Base-by-base conservation (phyloP, 1,140 invertebrate species). In the Trichonephila clavipes region DNA sequence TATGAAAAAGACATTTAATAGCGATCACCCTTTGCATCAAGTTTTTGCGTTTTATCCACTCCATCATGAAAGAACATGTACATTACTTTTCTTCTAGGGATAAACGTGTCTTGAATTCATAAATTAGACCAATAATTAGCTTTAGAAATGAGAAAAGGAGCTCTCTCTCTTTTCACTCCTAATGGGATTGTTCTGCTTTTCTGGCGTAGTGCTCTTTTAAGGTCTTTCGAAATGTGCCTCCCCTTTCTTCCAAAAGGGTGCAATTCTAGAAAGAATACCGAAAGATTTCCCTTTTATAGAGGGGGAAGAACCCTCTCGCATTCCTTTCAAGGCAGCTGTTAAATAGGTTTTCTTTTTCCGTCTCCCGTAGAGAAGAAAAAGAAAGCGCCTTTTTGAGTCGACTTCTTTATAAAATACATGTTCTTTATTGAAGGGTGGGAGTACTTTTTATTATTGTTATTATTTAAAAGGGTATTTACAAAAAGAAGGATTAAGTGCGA, bases 101-200 rank as follows among this genome's bases (percentile, higher is more conserved):
- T 16, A 77, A 77, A 77, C 34, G 16, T 24, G 66, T 8, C 24
- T 69, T 69, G 51, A 51, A 51, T 77, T 77, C 69, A 77, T 77
- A 77, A 77, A 77, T 77, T 28, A 77, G 28, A 28, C 28, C 24
- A 14, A 10, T 18, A 77, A 77, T 77, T 28, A 77, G 69, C 69
- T 77, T 28, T 16, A 28, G 16, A 28, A 77, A 77, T 19, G 69
- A 34, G 28, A 77, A 19, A 77, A 77, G 28, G 28, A 34, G 24
- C 28, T 77, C 28, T 34, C 61, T 18, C 62, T 18, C 72, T 18
- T 34, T 24, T 28, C 72, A 40, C 14, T 28, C 69, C 69, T 77
- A 77, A 34, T 77, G 72, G 72, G 6, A 77, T 40, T 77, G 72
- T 77, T 77, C 28, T 40, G 72, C 72, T 77, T 77, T 51, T 28